Percentiles rank a stretch among this genome's conserved stretches.
Evolutionary conservation across 2,113 vertebrate genomes (phyloP).

Genomic region (Abramis brama): DNA sequence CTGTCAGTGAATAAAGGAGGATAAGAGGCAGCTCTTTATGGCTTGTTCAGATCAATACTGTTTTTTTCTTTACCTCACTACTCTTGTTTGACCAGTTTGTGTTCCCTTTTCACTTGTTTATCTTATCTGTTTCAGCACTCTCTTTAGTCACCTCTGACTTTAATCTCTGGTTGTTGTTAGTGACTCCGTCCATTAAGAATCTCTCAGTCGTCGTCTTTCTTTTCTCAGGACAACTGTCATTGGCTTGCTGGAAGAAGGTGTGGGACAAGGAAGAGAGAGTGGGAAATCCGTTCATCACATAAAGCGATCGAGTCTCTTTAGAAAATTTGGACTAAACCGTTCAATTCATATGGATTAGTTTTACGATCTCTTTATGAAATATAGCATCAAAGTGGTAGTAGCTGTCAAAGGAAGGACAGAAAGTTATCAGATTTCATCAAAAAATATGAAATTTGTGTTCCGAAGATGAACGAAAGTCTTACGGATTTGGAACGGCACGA

Average conservation of each 20-base stretch:
- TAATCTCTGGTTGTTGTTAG: conserved; percentile 5
- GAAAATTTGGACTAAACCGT: too few species aligned
- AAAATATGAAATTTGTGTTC: too few species aligned
- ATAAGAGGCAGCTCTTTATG: conserved; percentile 7
- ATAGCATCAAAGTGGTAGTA: too few species aligned
- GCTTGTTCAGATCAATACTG: conserved; percentile 20
- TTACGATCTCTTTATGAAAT: too few species aligned
- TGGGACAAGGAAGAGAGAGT: neutral
- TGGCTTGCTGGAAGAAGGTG: neutral
- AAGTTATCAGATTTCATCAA: too few species aligned
- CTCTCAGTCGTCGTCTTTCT: neutral
- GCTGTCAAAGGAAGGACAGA: too few species aligned
- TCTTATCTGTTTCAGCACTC: conserved; percentile 36
- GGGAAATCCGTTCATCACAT: neutral
- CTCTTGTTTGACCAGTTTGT: neutral
- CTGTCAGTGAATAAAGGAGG: neutral
- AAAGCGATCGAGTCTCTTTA: too few species aligned
- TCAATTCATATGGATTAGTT: too few species aligned
- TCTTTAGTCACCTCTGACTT: conserved; percentile 9
- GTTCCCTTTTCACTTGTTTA: conserved; percentile 26
- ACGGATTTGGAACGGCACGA: too few species aligned
- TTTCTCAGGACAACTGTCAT: neutral
- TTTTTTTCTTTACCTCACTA: neutral
- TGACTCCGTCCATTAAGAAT: neutral
- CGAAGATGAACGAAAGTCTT: too few species aligned